Evolutionary conservation across 2,797 vertebrate genomes (phyloP), one percentile per base, ranked within the genome.

Genomic region (Synanceia verrucosa): DNA sequence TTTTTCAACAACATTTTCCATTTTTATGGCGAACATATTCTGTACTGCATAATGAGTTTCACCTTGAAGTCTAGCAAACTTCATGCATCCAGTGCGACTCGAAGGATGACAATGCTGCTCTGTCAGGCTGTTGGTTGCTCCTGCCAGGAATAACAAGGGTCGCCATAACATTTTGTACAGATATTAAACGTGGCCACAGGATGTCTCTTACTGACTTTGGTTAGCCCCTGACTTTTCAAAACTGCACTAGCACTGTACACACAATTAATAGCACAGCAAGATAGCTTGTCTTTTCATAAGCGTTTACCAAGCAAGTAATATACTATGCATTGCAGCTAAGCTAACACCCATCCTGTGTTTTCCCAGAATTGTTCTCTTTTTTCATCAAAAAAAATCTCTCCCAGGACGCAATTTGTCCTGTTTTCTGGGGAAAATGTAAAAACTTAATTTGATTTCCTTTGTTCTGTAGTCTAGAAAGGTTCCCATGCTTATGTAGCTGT

Each of bases 1-100:
- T 70, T 59, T 64, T 65, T 43, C 24, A 65, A 33, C 28, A 70
- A 19, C 26, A 57, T 46, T 21, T n/a, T 12, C 21, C 28, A 33
- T 52, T 59, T 48, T 57, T 53, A 44, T 24, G 55, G 19, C 2
- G 3, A 77, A 65, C 55, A 71, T 63, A 65, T 73, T 56, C 59
- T 66, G 12, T 13, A 23, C 50, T 63, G 23, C 23, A 56, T n/a
- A 29, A 23, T 48, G 9, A 29, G 2, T 65, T 23, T 70, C 37
- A 71, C 46, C 67, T 72, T 46, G 23, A 51, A 59, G 46, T 39
- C 1, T 1, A 65, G 12, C 21, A 58, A 36, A 50, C 31, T 57
- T 51, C 6, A 53, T 24, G 24, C 61, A 4, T 29, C 26, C 28
- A 2, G 1, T 39, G 46, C 28, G 60, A 5, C 46, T 37, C 33